Conservation (phyloP, 2,888 invertebrate species). For the Loripinus fragilis region DNA sequence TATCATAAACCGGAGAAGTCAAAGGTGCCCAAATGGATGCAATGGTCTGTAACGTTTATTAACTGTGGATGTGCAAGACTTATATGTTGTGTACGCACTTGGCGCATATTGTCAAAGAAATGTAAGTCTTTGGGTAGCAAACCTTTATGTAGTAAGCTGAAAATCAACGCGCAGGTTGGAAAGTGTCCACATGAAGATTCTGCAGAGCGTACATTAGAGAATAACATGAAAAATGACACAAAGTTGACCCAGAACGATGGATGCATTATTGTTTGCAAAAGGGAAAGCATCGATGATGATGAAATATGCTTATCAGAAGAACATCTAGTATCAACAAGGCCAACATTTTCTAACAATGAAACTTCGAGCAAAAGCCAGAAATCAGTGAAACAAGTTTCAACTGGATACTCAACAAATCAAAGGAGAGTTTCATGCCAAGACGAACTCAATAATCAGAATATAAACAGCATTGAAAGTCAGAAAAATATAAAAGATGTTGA, state of each 20-base stretch:
- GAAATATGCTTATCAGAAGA: neutral
- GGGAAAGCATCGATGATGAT: neutral
- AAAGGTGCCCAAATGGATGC: slow-evolving; percentile 50
- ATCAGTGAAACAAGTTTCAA: neutral
- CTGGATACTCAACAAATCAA: neutral
- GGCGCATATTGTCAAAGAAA: slow-evolving; percentile 17
- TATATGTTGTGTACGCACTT: slow-evolving; percentile 34
- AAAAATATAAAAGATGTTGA: neutral
- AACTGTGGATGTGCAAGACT: slow-evolving; percentile 50
- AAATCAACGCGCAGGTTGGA: neutral
- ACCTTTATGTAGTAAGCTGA: neutral
- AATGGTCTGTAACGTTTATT: slow-evolving; percentile 43
- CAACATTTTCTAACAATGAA: too few species aligned
- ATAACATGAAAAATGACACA: neutral
- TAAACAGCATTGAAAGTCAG: neutral
- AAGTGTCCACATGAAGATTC: neutral
- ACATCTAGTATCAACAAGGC: neutral
- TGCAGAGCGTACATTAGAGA: neutral
- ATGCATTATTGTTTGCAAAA: neutral
- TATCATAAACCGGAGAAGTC: slow-evolving; percentile 54
- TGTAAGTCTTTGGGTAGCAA: neutral
- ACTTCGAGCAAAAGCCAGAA: neutral
- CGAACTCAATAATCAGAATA: neutral
- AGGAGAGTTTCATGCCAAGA: neutral
- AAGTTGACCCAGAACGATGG: neutral